Percentiles rank a stretch among this genome's conserved stretches.
Evolutionary conservation across 2,888 invertebrate species (phyloP).

Genomic region (Salpingus planirostris): DNA sequence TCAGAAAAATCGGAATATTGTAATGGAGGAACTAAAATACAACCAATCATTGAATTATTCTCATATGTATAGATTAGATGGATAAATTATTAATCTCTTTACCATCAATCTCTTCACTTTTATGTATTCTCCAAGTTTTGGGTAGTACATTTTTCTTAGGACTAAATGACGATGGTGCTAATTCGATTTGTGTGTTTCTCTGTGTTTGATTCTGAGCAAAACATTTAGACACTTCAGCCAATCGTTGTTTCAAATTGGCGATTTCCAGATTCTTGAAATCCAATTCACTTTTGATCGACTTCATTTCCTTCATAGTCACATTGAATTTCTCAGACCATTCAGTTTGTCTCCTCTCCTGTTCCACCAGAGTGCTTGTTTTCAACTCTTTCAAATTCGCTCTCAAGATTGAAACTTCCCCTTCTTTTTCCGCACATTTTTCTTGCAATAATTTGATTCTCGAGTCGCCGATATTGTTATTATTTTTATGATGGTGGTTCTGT

Average conservation of each 20-base stretch:
- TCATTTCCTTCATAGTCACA: slow-evolving; percentile 40
- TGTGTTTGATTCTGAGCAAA: slow-evolving; percentile 13
- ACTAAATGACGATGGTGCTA: not conserved
- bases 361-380: slow-evolving; percentile 42
- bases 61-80: too few species aligned
- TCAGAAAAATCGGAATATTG: too few species aligned
- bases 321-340: slow-evolving; percentile 47
- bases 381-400: slow-evolving; percentile 46
- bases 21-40: too few species aligned
- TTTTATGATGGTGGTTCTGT: too few species aligned
- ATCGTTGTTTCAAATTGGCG: slow-evolving; percentile 47
- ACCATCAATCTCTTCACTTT: too few species aligned
- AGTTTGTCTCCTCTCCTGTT: slow-evolving; percentile 39
- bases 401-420: slow-evolving; percentile 50
- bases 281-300: slow-evolving; percentile 45
- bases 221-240: slow-evolving; percentile 22
- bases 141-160: not conserved
- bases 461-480: slow-evolving; percentile 20
- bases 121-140: too few species aligned
- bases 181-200: slow-evolving; percentile 7
- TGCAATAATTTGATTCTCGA: slow-evolving; percentile 25
- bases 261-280: slow-evolving; percentile 55
- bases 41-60: too few species aligned
- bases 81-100: too few species aligned
- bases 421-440: slow-evolving; percentile 48